These are phyloP conservation scores for Papilio polyxenes DNA, from an alignment of 1,140 invertebrate genomes.

Conservation along the genomic window DNA sequence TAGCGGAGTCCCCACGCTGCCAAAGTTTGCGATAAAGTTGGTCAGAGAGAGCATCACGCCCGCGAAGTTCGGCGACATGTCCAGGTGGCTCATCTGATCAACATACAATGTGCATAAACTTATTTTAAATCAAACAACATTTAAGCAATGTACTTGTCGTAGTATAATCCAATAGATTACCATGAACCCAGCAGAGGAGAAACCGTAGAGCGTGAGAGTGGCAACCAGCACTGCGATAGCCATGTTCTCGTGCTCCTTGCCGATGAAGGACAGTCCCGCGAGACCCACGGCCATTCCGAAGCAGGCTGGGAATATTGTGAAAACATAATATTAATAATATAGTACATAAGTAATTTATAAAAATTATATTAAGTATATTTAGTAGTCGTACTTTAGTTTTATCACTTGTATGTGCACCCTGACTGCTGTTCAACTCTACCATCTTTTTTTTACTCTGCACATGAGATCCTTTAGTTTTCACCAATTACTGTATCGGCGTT, in stretches of 20 bases:
- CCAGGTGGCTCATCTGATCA: conserved; percentile 85
- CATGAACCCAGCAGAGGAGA: conserved; percentile 60
- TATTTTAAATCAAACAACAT: not conserved
- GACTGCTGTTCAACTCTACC: too few relatives aligned
- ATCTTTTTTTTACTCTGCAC: not conserved
- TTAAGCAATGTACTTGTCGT: not conserved
- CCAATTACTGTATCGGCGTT: not conserved
- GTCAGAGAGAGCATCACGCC: conserved; percentile 87
- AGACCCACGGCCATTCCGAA: conserved; percentile 55
- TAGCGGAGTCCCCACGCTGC: conserved; percentile 84
- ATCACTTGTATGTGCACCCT: too few relatives aligned
- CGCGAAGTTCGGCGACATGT: conserved; percentile 89
- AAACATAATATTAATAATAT: conserved; percentile 52
- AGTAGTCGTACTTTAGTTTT: too few relatives aligned
- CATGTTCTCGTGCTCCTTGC: conserved; percentile 51
- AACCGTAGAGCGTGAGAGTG: conserved; percentile 59
- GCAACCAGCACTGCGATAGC: conserved; percentile 54
- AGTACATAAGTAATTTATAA: not conserved
- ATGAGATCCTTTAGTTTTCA: too few relatives aligned
- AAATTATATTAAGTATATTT: too few relatives aligned
- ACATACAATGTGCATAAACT: not conserved
- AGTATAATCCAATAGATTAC: conserved; percentile 43
- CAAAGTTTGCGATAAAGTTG: conserved; percentile 85
- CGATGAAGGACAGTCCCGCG: conserved; percentile 55
- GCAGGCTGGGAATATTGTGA: conserved; percentile 51